phyloP scores from a whole-genome alignment of 2,888 invertebrate genomes.

The Yponomeuta plumbellus region DNA sequence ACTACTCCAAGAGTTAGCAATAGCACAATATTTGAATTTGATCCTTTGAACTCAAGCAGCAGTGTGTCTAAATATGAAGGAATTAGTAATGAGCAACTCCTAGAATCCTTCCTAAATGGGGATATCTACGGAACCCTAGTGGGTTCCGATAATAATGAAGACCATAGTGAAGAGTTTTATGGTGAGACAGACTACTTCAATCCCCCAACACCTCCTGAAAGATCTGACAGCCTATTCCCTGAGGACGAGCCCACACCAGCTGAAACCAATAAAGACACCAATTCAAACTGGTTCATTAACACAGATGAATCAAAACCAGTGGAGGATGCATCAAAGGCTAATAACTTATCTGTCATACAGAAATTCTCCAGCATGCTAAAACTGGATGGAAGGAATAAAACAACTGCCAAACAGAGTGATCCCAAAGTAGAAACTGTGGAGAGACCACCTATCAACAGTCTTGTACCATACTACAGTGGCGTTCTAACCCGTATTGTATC shows the following conservation, averaged over 20 bases:
- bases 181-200: conserved; percentile 62
- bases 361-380: conserved; percentile 65
- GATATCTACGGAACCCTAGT: conserved; percentile 81
- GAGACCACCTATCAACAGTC: conserved; percentile 67
- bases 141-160: conserved; percentile 57
- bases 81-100: conserved; percentile 78
- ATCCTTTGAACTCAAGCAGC: conserved; percentile 69
- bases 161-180: conserved; percentile 31
- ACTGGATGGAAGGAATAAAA: conserved; percentile 66
- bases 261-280: conserved; percentile 45
- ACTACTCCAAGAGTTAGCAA: conserved; percentile 47
- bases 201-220: conserved; percentile 79
- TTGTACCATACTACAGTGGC: conserved; percentile 76
- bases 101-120: conserved; percentile 80
- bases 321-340: conserved; percentile 33
- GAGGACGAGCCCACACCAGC: conserved; percentile 32
- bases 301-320: conserved; percentile 27
- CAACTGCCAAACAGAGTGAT: conserved; percentile 35
- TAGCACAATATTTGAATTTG: conserved; percentile 85
- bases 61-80: conserved; percentile 48
- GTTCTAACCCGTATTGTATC: conserved; percentile 75
- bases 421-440: conserved; percentile 55
- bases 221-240: conserved; percentile 78
- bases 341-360: conserved; percentile 52
- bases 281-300: conserved; percentile 59